Base-by-base conservation (phyloP, 2,113 vertebrate genomes). In the Tupaia tana region DNA sequence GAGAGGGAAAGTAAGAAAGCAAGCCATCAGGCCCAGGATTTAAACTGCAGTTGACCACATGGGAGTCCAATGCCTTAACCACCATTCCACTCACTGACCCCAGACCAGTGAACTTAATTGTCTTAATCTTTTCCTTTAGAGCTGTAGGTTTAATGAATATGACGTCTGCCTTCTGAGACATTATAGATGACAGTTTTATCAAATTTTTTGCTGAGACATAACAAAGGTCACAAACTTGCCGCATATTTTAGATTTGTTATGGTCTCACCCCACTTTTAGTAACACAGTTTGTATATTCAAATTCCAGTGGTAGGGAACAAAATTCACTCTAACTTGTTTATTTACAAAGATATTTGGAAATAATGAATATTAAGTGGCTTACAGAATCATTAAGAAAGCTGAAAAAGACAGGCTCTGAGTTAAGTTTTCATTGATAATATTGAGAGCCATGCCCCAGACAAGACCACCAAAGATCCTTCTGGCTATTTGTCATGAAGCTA, bases 351-450 rank as follows among this genome's bases (percentile, higher is more conserved):
- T 78, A 64, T 92, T 92, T 84, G 13, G 16, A n/a, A 54, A 78
- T 2, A 79, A 1, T 71, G 64, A 69, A 1, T 69, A 83, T 85
- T 89, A 74, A 73, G 52, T 67, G 59, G 67, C 59, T 79, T 85
- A 78, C 15, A 34, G 71, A 92, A 78, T 89, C 56, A 58, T 71
- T 84, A 83, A 29, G 56, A 78, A 78, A 89, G 34, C 66, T 92
- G 56, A 84, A 84, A 84, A 89, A 79, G 43, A 24, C 34, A 84
- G 58, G 15, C 58, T 71, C 1, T 89, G 43, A 19, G 29, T 93
- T 79, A 79, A 15, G 24, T 74, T 95, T 84, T 84, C 56, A 78
- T 31, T 66, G 79, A 79, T 95, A 64, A 64, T 92, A 84, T 92
- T 85, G 29, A 78, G 70, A 95, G 19, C 24, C 56, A 29, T 92